Conservation (phyloP, 2,797 vertebrate species). For the Allobates femoralis region DNA sequence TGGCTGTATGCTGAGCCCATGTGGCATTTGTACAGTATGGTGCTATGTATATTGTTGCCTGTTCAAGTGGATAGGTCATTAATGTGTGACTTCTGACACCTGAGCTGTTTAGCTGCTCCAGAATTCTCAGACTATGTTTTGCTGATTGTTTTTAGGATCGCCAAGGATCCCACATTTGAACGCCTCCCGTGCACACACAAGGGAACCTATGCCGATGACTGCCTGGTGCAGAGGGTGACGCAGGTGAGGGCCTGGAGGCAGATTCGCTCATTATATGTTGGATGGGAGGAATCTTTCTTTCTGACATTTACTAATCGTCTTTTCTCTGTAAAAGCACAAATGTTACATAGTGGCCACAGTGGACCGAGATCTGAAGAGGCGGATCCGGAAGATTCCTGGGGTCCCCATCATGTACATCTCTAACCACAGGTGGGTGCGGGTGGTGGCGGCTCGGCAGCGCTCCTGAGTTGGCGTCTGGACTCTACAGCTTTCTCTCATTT, state of each 20-base stretch:
- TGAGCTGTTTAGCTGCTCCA: too few species aligned
- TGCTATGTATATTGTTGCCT: too few species aligned
- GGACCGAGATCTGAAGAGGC: slow-evolving; percentile 94
- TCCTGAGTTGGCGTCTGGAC: too few species aligned
- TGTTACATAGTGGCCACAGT: slow-evolving; percentile 98
- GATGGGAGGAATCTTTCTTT: not conserved
- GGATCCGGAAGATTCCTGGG: slow-evolving; percentile 94
- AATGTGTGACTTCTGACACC: too few species aligned
- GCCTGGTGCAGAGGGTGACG: slow-evolving; percentile 94
- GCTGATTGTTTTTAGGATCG: slow-evolving; percentile 84
- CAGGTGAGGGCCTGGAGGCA: slow-evolving; percentile 79
- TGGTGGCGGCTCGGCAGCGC: too few species aligned
- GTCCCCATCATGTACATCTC: slow-evolving; percentile 99
- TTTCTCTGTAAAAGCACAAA: slow-evolving; percentile 84
- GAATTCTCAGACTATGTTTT: too few species aligned
- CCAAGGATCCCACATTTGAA: slow-evolving; percentile 95
- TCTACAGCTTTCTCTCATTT: too few species aligned
- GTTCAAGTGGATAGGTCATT: too few species aligned
- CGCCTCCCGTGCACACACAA: slow-evolving; percentile 92
- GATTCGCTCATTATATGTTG: not conserved
- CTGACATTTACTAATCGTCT: not conserved
- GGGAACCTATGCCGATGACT: slow-evolving; percentile 98
- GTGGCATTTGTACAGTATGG: too few species aligned
- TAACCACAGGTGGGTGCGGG: slow-evolving; percentile 87
- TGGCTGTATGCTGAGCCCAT: too few species aligned